These are phyloP conservation scores for Danio kyathit DNA, from an alignment of 2,797 vertebrate species.

Conservation along the genomic window DNA sequence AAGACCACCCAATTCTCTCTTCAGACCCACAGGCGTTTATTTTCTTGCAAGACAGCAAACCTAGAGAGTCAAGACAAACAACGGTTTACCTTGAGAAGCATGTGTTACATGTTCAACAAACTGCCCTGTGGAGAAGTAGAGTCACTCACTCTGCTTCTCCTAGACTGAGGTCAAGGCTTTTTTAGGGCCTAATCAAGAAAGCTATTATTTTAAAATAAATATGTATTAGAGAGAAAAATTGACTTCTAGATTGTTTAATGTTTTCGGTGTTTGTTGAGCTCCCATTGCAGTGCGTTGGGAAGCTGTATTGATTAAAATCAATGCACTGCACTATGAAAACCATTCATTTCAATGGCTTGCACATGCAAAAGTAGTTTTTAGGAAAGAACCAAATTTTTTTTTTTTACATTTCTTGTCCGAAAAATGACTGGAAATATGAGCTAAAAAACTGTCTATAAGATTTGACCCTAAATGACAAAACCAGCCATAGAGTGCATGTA, in stretches of 20 bases:
- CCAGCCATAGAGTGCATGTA: too few relatives aligned
- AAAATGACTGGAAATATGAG: too few relatives aligned
- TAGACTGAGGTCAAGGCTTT: background rate
- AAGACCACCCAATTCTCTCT: constrained; percentile 59
- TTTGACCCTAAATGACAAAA: too few relatives aligned
- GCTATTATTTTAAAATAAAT: constrained; percentile 12
- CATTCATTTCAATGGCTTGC: too few relatives aligned
- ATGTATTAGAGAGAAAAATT: constrained; percentile 12
- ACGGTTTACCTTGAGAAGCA: constrained; percentile 21
- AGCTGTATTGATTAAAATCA: constrained; percentile 19
- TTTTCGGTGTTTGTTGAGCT: background rate
- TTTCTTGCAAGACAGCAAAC: constrained; percentile 44
- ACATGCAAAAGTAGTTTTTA: too few relatives aligned
- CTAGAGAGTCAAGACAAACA: constrained; percentile 44
- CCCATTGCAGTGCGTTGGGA: constrained; percentile 21
- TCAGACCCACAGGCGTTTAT: constrained; percentile 47
- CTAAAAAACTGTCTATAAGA: too few relatives aligned
- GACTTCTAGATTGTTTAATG: constrained; percentile 12
- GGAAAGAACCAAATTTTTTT: too few relatives aligned
- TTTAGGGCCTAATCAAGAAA: constrained; percentile 18
- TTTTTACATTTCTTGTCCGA: too few relatives aligned
- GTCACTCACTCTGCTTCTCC: constrained; percentile 11
- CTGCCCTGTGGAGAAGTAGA: background rate
- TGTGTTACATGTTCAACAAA: constrained; percentile 11
- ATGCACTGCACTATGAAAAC: too few relatives aligned